Conservation (phyloP, 1,140 invertebrate species). For the Notospermus geniculatus region DNA sequence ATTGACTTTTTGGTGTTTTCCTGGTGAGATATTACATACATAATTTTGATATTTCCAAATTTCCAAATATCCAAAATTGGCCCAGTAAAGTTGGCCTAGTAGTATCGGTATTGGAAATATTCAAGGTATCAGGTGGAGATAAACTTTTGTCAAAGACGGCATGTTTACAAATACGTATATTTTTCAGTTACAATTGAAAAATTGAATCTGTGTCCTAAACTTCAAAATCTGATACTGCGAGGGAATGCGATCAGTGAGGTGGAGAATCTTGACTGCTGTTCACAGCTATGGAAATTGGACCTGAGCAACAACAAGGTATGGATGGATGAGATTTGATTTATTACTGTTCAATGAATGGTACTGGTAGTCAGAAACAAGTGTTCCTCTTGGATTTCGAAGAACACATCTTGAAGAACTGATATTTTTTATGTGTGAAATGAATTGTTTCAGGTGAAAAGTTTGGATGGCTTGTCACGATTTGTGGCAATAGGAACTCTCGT, state of each 20-base stretch:
- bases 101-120: no score
- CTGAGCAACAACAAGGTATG: conserved; percentile 49
- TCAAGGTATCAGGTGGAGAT: no score
- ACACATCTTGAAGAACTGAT: no score
- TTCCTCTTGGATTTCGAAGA: no score
- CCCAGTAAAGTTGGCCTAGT: no score
- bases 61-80: no score
- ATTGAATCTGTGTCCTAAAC: conserved; percentile 32
- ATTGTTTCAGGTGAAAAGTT: conserved; percentile 27
- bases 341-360: background rate
- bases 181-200: conserved; percentile 39
- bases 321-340: conserved; percentile 3
- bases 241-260: conserved; percentile 43
- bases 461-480: conserved; percentile 46
- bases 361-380: no score
- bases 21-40: no score
- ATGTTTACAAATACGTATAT: background rate
- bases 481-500: conserved; percentile 49
- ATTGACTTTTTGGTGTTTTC: no score
- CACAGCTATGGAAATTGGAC: conserved; percentile 50
- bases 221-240: conserved; percentile 37
- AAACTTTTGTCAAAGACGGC: no score
- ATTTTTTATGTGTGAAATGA: no score
- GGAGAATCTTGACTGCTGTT: conserved; percentile 34
- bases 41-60: no score